Conservation (phyloP, 2,797 vertebrate species). For the Poecile montanus region DNA sequence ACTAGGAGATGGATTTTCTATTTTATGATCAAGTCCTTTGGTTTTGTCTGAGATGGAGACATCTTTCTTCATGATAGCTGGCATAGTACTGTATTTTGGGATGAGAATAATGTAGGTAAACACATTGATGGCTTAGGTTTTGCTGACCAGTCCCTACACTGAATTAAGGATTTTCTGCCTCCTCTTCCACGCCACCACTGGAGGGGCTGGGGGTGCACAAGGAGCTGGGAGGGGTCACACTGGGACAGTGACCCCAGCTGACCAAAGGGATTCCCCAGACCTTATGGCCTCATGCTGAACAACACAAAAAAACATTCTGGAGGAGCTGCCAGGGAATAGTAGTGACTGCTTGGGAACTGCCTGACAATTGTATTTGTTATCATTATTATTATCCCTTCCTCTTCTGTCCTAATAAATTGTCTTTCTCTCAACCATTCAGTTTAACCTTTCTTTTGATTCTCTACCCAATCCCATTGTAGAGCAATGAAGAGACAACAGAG, state of each 20-base stretch:
- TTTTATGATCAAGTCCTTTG: not conserved
- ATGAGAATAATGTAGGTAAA: not conserved
- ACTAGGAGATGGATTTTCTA: not conserved
- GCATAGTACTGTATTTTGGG: not conserved
- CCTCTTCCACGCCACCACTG: not conserved
- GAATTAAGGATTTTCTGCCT: not conserved
- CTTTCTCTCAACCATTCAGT: not conserved
- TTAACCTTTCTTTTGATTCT: not conserved
- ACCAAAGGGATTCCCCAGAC: too few species aligned
- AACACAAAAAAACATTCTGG: not conserved
- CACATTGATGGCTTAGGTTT: not conserved
- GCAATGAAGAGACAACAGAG: not conserved
- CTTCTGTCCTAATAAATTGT: not conserved
- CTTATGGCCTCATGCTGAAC: not conserved
- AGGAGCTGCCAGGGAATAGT: not conserved
- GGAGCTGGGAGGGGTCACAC: not conserved
- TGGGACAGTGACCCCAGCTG: fast-evolving
- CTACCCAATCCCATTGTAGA: not conserved
- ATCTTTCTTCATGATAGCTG: not conserved
- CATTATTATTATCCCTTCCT: not conserved
- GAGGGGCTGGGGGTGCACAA: too few species aligned
- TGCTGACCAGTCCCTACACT: not conserved
- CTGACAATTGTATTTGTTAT: not conserved
- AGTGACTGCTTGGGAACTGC: not conserved
- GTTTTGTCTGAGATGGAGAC: not conserved